Conservation (phyloP, 2,888 invertebrate genomes). For the Tolmerus cingulatus region DNA sequence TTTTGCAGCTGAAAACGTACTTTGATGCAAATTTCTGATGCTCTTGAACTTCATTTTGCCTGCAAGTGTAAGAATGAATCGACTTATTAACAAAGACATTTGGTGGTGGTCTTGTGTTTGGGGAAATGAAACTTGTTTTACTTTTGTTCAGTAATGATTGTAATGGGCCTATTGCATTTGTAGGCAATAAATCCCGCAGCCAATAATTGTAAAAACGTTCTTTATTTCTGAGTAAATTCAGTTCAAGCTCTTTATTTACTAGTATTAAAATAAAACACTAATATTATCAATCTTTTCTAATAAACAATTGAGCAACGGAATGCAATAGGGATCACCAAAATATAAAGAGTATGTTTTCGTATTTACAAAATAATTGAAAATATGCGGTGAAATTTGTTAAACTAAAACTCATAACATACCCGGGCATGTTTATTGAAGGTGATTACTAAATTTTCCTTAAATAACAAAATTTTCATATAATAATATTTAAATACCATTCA, state of each 20-base stretch:
- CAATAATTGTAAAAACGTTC: not conserved
- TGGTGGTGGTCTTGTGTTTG: not conserved
- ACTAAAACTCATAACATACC: too few species aligned
- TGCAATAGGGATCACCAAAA: too few species aligned
- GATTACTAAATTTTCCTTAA: too few species aligned
- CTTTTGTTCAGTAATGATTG: not conserved
- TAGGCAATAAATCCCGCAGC: not conserved
- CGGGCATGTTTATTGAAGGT: too few species aligned
- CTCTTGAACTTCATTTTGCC: constrained; percentile 10
- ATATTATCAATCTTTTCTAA: too few species aligned
- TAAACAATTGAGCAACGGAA: too few species aligned
- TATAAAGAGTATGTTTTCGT: too few species aligned
- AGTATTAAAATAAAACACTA: too few species aligned
- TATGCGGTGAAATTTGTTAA: too few species aligned
- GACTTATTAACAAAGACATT: not conserved
- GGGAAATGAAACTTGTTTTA: not conserved
- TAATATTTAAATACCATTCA: too few species aligned
- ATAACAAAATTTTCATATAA: too few species aligned
- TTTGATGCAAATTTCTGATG: not conserved
- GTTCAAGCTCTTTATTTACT: not conserved
- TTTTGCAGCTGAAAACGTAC: constrained; percentile 35
- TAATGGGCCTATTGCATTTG: not conserved
- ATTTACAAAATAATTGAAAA: too few species aligned
- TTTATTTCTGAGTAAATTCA: not conserved
- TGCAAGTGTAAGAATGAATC: not conserved